Percentiles rank a stretch among this genome's conserved stretches.
phyloP scores from a whole-genome alignment of 2,888 invertebrate genomes.

The Acanthosepion lycidas region DNA sequence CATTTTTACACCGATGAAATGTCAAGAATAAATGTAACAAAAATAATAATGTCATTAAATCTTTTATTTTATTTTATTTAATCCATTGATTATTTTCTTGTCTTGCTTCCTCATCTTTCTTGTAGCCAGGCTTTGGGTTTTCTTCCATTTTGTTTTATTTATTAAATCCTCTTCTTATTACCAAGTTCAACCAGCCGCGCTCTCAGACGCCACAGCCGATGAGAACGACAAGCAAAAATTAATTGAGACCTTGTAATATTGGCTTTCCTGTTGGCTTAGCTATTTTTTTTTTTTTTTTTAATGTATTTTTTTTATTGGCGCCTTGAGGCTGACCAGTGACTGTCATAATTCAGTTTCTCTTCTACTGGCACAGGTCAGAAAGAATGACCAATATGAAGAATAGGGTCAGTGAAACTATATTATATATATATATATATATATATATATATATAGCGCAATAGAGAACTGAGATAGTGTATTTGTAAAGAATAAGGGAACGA shows the following conservation, averaged over 20 bases:
- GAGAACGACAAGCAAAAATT: neutral
- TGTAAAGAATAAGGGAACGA: too few species aligned
- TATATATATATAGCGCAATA: neutral
- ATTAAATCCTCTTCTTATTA: constrained; percentile 18
- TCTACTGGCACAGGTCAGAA: neutral
- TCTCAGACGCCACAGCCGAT: constrained; percentile 16
- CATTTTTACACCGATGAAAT: too few species aligned
- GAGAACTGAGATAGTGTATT: neutral
- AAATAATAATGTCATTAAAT: neutral
- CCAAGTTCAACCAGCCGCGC: neutral
- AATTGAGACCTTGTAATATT: constrained; percentile 16
- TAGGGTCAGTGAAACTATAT: neutral
- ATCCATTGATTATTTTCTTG: constrained; percentile 4
- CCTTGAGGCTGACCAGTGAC: neutral
- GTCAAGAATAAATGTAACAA: neutral
- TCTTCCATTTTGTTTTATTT: neutral
- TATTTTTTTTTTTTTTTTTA: neutral
- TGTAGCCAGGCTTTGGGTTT: neutral
- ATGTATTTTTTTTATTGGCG: neutral
- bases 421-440: neutral
- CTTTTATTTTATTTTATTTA: neutral
- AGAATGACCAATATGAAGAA: neutral
- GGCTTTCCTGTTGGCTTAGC: neutral
- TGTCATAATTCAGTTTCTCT: constrained; percentile 33
- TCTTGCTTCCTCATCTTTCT: constrained; percentile 24